phyloP scores from a whole-genome alignment of 2,797 vertebrate genomes.

The Novumbra hubbsi region DNA sequence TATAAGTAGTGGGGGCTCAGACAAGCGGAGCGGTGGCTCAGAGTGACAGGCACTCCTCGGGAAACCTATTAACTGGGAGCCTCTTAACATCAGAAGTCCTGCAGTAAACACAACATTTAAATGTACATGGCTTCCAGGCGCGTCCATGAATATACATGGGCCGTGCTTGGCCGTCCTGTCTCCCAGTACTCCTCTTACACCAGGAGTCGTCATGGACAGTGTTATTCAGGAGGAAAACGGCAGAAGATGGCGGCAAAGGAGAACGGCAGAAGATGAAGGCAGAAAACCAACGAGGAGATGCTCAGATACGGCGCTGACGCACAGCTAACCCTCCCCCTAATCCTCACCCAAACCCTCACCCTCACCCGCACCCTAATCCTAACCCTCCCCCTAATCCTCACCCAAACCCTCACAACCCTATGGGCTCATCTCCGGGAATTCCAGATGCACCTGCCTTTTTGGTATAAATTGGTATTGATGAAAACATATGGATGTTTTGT shows the following conservation, averaged over 20 bases:
- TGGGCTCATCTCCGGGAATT: conserved; percentile 26
- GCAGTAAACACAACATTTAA: conserved; percentile 22
- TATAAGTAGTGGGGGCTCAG: conserved; percentile 14
- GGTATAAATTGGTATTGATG: conserved; percentile 36
- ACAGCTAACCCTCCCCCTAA: conserved; percentile 6
- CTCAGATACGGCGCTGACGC: conserved; percentile 2
- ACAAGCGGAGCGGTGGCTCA: conserved; percentile 10
- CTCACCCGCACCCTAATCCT: no score
- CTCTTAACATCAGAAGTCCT: conserved; percentile 21
- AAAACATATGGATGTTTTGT: conserved; percentile 49
- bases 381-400: no score
- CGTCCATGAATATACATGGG: conserved; percentile 44
- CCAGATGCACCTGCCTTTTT: conserved; percentile 39
- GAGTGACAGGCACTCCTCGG: conserved; percentile 20
- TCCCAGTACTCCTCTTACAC: background rate
- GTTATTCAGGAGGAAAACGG: conserved; percentile 36
- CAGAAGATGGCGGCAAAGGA: no score
- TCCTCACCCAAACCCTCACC: no score
- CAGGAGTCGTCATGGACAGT: conserved; percentile 1
- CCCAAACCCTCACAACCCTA: no score
- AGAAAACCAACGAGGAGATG: conserved; percentile 5
- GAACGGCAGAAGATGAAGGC: no score
- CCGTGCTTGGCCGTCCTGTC: conserved; percentile 29
- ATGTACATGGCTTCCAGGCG: conserved; percentile 23
- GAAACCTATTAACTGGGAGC: conserved; percentile 15